These are phyloP conservation scores for Spicauda simplicius DNA, from an alignment of 2,888 invertebrate species.

Conservation along the genomic window DNA sequence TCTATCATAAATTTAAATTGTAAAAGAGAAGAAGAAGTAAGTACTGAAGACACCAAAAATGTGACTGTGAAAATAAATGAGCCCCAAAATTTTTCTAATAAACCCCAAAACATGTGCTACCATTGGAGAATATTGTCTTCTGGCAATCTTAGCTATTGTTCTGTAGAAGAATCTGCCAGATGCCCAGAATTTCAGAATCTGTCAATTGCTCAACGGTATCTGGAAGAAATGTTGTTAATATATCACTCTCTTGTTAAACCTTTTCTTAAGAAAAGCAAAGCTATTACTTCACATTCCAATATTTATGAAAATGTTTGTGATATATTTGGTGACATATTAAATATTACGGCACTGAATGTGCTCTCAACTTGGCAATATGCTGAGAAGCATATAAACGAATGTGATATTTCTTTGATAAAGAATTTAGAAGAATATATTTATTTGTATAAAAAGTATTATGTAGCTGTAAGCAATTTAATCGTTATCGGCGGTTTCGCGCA, in stretches of 20 bases:
- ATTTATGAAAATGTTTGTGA: conserved; percentile 87
- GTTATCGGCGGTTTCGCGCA: conserved; percentile 89
- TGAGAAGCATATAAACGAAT: conserved; percentile 86
- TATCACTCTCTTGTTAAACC: conserved; percentile 87
- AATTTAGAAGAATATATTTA: conserved; percentile 89
- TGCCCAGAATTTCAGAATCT: conserved; percentile 81
- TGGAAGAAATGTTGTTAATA: conserved; percentile 88
- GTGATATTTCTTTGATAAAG: conserved; percentile 88
- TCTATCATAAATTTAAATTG: conserved; percentile 72
- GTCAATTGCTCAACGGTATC: conserved; percentile 87
- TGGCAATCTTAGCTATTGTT: conserved; percentile 77
- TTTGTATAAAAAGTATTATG: conserved; percentile 89
- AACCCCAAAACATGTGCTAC: conserved; percentile 75
- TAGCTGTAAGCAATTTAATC: conserved; percentile 89
- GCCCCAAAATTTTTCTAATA: conserved; percentile 58
- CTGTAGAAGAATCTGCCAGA: conserved; percentile 66
- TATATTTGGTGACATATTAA: conserved; percentile 88
- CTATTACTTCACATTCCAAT: conserved; percentile 80
- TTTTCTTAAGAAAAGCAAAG: conserved; percentile 86
- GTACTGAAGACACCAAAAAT: conserved; percentile 56
- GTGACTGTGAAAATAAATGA: conserved; percentile 56
- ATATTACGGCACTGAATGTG: conserved; percentile 88
- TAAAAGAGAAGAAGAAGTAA: conserved; percentile 54
- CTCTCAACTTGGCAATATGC: conserved; percentile 89
- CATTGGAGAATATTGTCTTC: conserved; percentile 79